Evolutionary conservation across 2,113 vertebrate genomes (phyloP).

Genomic region (Hiodon tergisus): DNA sequence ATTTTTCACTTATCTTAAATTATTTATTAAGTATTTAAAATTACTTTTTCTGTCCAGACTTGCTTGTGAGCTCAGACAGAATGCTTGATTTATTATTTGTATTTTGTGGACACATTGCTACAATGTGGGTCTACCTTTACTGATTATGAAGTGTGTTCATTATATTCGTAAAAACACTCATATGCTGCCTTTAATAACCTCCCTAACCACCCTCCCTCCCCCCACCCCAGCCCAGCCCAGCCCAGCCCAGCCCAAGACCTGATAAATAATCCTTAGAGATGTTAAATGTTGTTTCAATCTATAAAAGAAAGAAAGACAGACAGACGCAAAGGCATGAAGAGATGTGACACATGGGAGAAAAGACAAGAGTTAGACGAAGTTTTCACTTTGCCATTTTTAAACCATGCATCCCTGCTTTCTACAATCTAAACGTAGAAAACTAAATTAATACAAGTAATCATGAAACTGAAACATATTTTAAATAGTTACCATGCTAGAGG

Average conservation of each 20-base stretch:
- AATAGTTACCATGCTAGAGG: no score
- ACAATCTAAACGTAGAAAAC: no score
- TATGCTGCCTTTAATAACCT: background rate
- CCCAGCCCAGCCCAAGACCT: background rate
- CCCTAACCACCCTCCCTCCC: background rate
- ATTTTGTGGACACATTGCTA: background rate
- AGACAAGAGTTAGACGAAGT: background rate
- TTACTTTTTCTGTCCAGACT: background rate
- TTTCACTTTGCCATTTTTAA: background rate
- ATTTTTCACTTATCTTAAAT: background rate
- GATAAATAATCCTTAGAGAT: background rate
- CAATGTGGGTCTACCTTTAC: background rate
- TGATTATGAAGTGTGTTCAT: no score
- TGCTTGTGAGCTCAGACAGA: background rate
- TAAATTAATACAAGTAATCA: no score
- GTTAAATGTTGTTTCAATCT: constrained; percentile 8
- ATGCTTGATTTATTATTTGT: background rate
- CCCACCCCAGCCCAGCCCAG: background rate
- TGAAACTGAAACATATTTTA: no score
- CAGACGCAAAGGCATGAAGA: background rate
- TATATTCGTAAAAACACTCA: background rate
- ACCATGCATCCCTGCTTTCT: no score
- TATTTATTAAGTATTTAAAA: background rate
- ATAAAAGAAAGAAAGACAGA: background rate
- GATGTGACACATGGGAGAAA: background rate